Conservation (phyloP, 2,113 vertebrate genomes). For the Gambusia affinis region DNA sequence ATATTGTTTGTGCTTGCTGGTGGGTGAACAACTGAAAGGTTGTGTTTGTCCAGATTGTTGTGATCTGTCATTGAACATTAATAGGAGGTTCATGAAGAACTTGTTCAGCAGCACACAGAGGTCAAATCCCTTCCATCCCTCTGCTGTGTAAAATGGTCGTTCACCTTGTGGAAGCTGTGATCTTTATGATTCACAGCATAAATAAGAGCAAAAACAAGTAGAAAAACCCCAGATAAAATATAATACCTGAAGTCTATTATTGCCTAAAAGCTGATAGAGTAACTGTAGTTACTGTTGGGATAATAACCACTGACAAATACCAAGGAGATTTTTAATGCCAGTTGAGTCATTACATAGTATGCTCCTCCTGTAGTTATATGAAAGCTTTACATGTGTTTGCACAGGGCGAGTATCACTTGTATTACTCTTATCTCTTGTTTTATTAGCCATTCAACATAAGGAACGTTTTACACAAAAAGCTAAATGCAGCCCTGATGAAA, state of each 20-base stretch:
- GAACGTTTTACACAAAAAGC: slow-evolving; percentile 1
- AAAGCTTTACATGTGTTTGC: slow-evolving; percentile 16
- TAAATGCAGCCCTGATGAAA: neutral
- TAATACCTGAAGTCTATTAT: too few relatives aligned
- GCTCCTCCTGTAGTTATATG: slow-evolving; percentile 8
- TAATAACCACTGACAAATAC: slow-evolving; percentile 27
- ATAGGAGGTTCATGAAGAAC: slow-evolving; percentile 10
- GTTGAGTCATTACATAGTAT: slow-evolving; percentile 44
- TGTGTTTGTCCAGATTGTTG: slow-evolving; percentile 22
- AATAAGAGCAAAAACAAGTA: slow-evolving; percentile 6
- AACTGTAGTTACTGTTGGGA: slow-evolving; percentile 9
- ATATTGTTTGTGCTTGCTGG: slow-evolving; percentile 22
- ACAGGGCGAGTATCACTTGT: slow-evolving; percentile 5
- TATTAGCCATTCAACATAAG: slow-evolving; percentile 18
- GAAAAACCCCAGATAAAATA: neutral
- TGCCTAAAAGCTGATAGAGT: neutral
- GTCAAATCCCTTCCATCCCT: neutral
- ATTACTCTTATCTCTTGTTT: neutral
- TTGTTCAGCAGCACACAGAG: slow-evolving; percentile 17
- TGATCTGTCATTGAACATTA: slow-evolving; percentile 48
- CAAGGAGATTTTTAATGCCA: slow-evolving; percentile 33
- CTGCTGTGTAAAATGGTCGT: neutral
- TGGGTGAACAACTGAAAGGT: slow-evolving; percentile 22
- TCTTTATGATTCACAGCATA: neutral
- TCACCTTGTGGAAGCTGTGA: slow-evolving; percentile 2